Percentiles rank a stretch among this genome's conserved stretches.
These are phyloP conservation scores for Rousettus madagascariensis DNA, from an alignment of 2,797 vertebrate species.

Conservation along the genomic window DNA sequence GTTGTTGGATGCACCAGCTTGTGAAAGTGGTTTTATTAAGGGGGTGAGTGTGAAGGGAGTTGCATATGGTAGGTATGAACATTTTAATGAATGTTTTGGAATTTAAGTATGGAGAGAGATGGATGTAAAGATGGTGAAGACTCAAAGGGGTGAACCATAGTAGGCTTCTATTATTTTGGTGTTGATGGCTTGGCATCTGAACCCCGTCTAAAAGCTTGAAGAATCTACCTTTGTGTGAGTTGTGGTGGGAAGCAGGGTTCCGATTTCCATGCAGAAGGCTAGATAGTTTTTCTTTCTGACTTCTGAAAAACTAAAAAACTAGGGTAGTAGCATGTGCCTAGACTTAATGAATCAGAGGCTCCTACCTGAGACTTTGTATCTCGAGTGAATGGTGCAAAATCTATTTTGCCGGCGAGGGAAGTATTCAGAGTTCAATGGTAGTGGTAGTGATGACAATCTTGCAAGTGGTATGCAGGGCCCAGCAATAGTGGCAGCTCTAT, in stretches of 20 bases:
- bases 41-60: background rate
- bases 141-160: background rate
- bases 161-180: background rate
- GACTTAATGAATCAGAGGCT: background rate
- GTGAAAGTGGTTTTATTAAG: background rate
- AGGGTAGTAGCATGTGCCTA: background rate
- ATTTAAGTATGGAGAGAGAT: background rate
- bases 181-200: background rate
- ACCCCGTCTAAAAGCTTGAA: background rate
- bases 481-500: background rate
- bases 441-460: background rate
- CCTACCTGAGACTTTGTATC: background rate
- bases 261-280: background rate
- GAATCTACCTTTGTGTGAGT: background rate
- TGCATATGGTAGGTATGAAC: background rate
- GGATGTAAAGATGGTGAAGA: background rate
- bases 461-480: fast-evolving
- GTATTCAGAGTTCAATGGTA: background rate
- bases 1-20: background rate
- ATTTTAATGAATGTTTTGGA: background rate
- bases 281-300: background rate
- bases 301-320: background rate
- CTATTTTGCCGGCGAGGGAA: background rate
- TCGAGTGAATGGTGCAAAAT: background rate
- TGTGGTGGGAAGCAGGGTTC: background rate